Base-by-base conservation (phyloP, 2,113 vertebrate species). In the Paramisgurnus dabryanus region DNA sequence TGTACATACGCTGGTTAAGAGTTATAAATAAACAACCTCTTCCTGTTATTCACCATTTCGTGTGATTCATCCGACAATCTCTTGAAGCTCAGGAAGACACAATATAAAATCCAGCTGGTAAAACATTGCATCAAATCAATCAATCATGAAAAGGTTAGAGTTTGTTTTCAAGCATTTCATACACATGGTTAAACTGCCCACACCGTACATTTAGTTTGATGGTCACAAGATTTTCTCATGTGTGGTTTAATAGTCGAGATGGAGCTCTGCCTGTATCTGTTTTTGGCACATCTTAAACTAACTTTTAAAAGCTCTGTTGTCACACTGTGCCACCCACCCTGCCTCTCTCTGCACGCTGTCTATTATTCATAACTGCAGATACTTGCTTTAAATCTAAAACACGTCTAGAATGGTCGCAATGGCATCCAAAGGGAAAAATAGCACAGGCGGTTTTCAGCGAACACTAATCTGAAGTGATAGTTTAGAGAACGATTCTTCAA, bases 351-450 rank as follows among this genome's bases (percentile, higher is more conserved):
- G 67, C 74, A 84, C 40, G 77, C 74, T 80, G 73, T 18, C 74
- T 84, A 78, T 84, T 84, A 84, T 84, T 84, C 79, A 84, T 78
- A 64, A 40, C 63, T 39, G 82, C 63, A 81, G 79, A 84, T 80
- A 78, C 61, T 67, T 77, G 60, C 67, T 80, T 80, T 77, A 80
- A 66, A 84, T 78, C 55, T 57, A 78, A 80, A 81, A 67, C 60
- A 76, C n/a, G n/a, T 45, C 73, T 43, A 61, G 50, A 80, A 84
- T 78, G 45, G 13, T 27, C 47, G 15, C 50, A 47, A 39, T 45
- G 45, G 70, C 18, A 41, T 13, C 15, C 67, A 49, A 50, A 49
- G 18, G 11, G 27, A 47, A 66, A 11, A 50, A 12, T 61, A 47
- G 34, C 12, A 4, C 55, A 18, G 4, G 15, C 49, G 67, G 18